Conservation (phyloP, 2,888 invertebrate genomes). For the Platycheirus rosarum region DNA sequence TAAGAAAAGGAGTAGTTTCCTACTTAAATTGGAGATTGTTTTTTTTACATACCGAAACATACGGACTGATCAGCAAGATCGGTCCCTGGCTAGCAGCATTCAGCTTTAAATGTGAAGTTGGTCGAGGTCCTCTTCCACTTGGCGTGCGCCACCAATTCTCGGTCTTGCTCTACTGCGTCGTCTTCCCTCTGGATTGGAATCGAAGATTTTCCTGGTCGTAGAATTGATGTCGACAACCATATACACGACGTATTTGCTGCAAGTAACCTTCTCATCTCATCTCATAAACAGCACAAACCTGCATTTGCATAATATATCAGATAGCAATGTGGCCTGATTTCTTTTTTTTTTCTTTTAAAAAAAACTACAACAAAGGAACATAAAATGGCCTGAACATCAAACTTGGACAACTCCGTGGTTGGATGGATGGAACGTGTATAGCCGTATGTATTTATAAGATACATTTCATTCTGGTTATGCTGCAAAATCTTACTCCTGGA, state of each 20-base stretch:
- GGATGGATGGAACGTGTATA: conserved; percentile 34
- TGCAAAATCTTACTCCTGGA: conserved; percentile 60
- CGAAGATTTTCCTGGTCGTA: too few relatives aligned
- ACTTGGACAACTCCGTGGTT: conserved; percentile 54
- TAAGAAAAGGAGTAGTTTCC: not conserved
- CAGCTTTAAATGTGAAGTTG: too few relatives aligned
- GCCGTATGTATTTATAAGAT: conserved; percentile 37
- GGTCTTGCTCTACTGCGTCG: too few relatives aligned
- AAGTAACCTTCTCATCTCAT: conserved; percentile 39
- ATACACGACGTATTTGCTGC: conserved; percentile 20
- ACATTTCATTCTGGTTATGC: conserved; percentile 64
- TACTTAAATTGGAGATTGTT: too few relatives aligned
- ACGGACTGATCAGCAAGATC: too few relatives aligned
- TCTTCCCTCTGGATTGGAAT: too few relatives aligned
- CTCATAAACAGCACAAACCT: conserved; percentile 56
- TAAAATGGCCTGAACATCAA: conserved; percentile 50
- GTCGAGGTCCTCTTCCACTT: too few relatives aligned
- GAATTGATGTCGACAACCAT: too few relatives aligned
- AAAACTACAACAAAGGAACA: conserved; percentile 18
- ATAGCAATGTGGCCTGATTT: conserved; percentile 58
- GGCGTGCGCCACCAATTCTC: too few relatives aligned
- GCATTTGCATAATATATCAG: conserved; percentile 53
- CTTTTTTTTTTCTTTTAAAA: conserved; percentile 49
- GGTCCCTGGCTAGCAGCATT: too few relatives aligned
- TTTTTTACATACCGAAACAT: too few relatives aligned